Evolutionary conservation across 2,888 invertebrate species (phyloP).

Genomic region (Dryomyza anilis): DNA sequence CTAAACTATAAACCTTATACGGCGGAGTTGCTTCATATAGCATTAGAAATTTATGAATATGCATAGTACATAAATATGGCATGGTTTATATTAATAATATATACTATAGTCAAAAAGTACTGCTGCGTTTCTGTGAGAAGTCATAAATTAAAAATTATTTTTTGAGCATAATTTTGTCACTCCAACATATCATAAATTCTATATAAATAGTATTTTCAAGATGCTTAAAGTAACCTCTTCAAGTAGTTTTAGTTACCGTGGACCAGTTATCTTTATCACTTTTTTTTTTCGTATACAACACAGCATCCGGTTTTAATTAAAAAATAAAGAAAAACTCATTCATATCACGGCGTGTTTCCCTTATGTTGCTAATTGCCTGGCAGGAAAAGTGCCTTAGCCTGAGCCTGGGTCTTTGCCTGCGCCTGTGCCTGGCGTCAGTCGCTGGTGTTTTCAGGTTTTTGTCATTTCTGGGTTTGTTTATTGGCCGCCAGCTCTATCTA

Average conservation of each 20-base stretch:
- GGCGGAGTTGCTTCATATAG: neutral
- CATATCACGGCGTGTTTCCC: neutral
- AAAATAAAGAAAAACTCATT: neutral
- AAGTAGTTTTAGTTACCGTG: too few relatives aligned
- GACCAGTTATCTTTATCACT: neutral
- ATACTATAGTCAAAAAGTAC: too few relatives aligned
- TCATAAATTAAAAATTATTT: too few relatives aligned
- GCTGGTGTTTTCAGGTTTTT: too few relatives aligned
- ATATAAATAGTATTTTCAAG: too few relatives aligned
- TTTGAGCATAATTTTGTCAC: too few relatives aligned
- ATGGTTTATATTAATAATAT: too few relatives aligned
- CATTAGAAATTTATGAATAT: neutral
- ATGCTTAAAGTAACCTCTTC: too few relatives aligned
- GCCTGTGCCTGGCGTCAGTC: neutral
- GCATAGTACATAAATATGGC: too few relatives aligned
- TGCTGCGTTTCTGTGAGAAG: too few relatives aligned
- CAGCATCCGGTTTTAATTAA: conserved; percentile 26
- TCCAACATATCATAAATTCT: too few relatives aligned
- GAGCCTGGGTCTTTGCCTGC: neutral
- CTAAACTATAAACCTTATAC: conserved; percentile 1
- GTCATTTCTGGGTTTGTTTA: neutral
- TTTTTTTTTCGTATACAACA: neutral
- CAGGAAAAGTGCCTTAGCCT: neutral
- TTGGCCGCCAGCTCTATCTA: neutral
- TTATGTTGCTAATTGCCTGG: conserved; percentile 13